Evolutionary conservation across 1,140 invertebrate species (phyloP).

Genomic region (Polypedilum vanderplanki): DNA sequence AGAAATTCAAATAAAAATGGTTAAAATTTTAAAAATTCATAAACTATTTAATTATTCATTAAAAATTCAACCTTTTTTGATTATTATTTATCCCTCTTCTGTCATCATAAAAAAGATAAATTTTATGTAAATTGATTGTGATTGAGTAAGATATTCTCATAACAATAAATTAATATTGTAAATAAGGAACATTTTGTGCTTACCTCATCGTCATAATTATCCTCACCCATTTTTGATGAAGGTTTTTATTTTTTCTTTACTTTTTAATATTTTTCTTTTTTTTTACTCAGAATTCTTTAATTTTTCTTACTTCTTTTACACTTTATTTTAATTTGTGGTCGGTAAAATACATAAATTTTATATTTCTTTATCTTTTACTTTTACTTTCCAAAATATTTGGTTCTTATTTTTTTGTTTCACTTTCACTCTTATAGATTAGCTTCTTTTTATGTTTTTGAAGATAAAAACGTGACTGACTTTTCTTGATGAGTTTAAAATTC

Average conservation of each 20-base stretch:
- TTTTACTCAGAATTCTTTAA: not conserved
- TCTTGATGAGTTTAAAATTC: too few relatives aligned
- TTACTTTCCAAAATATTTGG: not conserved
- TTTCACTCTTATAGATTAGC: not conserved
- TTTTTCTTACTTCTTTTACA: not conserved
- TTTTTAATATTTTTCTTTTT: not conserved
- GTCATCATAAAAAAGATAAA: too few relatives aligned
- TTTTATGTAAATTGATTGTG: too few relatives aligned
- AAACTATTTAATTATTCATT: too few relatives aligned
- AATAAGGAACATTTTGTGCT: not conserved
- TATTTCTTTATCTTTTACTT: not conserved
- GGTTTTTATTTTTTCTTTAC: not conserved
- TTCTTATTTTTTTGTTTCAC: not conserved
- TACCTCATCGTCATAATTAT: slow-evolving; percentile 23
- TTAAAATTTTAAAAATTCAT: too few relatives aligned
- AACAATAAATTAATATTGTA: too few relatives aligned
- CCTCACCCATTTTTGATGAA: not conserved
- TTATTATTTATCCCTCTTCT: too few relatives aligned
- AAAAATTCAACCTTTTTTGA: too few relatives aligned
- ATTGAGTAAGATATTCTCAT: too few relatives aligned
- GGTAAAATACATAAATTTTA: not conserved
- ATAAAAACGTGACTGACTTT: too few relatives aligned
- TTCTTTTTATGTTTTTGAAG: too few relatives aligned
- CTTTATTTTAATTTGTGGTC: not conserved
- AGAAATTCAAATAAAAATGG: too few relatives aligned